A percentile compares a stretch with the other conserved stretches of the same genome.
These are phyloP conservation scores for Thalpophila matura DNA, from an alignment of 2,888 invertebrate species.

Conservation along the genomic window DNA sequence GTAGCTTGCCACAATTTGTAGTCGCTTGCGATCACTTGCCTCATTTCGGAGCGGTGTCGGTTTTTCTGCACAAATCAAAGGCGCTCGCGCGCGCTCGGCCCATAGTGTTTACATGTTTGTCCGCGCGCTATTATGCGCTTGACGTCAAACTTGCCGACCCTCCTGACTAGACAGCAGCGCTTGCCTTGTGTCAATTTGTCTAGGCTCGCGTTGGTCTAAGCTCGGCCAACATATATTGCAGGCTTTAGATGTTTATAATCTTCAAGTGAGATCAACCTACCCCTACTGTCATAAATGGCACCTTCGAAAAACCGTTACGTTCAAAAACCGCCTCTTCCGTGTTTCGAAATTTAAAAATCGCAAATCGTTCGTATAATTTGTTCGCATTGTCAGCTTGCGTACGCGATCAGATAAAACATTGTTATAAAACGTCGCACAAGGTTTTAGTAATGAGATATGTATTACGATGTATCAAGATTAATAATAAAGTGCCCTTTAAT, in stretches of 20 bases:
- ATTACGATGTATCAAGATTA: constrained; percentile 60
- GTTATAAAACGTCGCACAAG: constrained; percentile 57
- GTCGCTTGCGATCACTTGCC: too few relatives aligned
- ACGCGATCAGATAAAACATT: constrained; percentile 65
- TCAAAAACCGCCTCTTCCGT: constrained; percentile 69
- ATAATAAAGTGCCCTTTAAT: constrained; percentile 52
- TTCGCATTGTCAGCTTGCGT: constrained; percentile 80
- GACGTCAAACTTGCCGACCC: too few relatives aligned
- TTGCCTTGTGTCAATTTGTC: too few relatives aligned
- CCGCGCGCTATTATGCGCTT: too few relatives aligned
- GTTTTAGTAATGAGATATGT: constrained; percentile 61
- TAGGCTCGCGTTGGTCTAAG: too few relatives aligned
- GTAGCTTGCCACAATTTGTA: too few relatives aligned
- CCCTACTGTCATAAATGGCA: constrained; percentile 11
- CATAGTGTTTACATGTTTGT: too few relatives aligned
- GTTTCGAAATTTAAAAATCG: constrained; percentile 69
- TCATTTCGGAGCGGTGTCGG: too few relatives aligned
- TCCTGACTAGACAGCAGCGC: too few relatives aligned
- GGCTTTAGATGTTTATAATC: constrained; percentile 19
- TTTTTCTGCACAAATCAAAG: too few relatives aligned
- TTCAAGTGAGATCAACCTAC: constrained; percentile 31
- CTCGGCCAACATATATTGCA: too few relatives aligned
- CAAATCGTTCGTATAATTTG: constrained; percentile 63
- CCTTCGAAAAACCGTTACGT: constrained; percentile 55
- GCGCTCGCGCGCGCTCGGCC: too few relatives aligned